Evolutionary conservation across 2,797 vertebrate genomes (phyloP), one percentile per base, ranked within the genome.

Genomic region (Falco rusticolus): DNA sequence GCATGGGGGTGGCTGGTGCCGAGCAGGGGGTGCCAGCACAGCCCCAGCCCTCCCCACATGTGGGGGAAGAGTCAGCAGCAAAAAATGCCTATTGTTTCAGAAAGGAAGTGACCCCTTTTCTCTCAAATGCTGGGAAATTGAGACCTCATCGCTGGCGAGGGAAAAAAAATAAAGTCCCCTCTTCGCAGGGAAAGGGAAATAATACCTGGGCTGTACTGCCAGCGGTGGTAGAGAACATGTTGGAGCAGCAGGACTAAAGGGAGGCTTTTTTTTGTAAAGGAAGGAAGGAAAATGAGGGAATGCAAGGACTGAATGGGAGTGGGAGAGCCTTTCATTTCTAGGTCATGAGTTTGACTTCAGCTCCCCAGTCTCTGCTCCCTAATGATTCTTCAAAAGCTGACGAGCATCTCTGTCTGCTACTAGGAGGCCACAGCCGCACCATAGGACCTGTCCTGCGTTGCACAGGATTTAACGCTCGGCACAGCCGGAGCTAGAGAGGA

Each of bases 21-120:
- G 13, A 61, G 84, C 17, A 85, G 29, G 47, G 78, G 84, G 14
- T 57, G 50, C 31, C 68, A 64, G 64, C 66, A 50, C 39, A 8
- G 80, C 63, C 61, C 64, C 71, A 47, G 33, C 85, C 51, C 68
- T 11, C 53, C 24, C 83, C 80, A 61, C 72, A 43, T 47, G 14
- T 1, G 47, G 61, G 43, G 48, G 34, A 85, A 93, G 86, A 94
- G 84, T 97, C 93, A 95, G 59, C 91, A 81, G 70, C 57, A 83
- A 96, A 93, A 97, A 97, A 96, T 93, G 85, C 53, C 87, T 94
- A 97, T 97, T 97, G 97, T 97, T 97, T 97, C 93, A 95, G 86
- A 97, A 94, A 95, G 97, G 97, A 97, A 97, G 88, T 94, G 94
- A 94, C 81, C 92, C 68, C 71, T 96, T 97, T 87, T 87, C 94